Conservation (phyloP, 2,797 vertebrate species). For the Ptychobarbus kaznakovi region DNA sequence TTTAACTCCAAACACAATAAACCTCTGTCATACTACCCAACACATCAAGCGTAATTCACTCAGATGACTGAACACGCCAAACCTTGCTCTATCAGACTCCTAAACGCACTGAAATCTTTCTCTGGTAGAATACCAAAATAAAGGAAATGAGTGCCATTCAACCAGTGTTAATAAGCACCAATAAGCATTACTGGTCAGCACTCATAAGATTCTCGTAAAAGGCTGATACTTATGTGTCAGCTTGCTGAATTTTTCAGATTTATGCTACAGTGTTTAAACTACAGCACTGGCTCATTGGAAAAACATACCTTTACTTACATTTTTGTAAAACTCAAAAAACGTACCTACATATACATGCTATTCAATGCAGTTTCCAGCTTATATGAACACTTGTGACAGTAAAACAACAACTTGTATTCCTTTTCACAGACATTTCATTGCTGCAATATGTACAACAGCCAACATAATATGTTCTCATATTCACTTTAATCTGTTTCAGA, state of each 20-base stretch:
- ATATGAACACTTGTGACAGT: not conserved
- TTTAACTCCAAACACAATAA: constrained; percentile 44
- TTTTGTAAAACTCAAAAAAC: not conserved
- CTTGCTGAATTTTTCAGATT: not conserved
- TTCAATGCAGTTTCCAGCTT: not conserved
- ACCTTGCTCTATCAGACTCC: constrained; percentile 19
- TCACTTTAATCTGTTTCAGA: not conserved
- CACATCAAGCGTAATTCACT: constrained; percentile 33
- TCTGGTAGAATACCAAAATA: not conserved
- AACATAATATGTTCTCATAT: not conserved
- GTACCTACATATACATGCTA: not conserved
- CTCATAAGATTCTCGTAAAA: not conserved
- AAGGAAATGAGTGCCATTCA: not conserved
- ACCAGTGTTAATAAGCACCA: constrained; percentile 63
- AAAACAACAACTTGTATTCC: not conserved
- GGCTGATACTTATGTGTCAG: not conserved
- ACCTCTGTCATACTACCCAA: constrained; percentile 23
- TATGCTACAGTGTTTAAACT: not conserved
- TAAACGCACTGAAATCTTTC: not conserved
- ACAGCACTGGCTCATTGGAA: not conserved
- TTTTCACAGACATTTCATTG: not conserved
- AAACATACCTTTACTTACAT: not conserved
- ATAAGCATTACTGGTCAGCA: not conserved
- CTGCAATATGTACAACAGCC: not conserved
- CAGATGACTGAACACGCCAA: constrained; percentile 37